Evolutionary conservation across 2,797 vertebrate species (phyloP).

Genomic region (Gephyroberyx darwinii): DNA sequence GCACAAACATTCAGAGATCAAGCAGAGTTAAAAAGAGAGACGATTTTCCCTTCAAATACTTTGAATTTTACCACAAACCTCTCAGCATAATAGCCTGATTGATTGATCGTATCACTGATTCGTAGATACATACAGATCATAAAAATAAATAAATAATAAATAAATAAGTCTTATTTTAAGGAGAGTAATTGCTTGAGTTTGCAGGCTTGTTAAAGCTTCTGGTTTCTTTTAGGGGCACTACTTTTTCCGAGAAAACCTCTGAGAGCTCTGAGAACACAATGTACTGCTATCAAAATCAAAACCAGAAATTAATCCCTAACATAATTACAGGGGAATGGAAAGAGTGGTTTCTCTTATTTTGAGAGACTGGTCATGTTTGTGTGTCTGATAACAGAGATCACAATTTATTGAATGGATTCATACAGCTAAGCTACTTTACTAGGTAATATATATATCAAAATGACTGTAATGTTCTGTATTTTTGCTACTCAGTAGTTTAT

Average conservation of each 20-base stretch:
- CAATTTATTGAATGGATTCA: too few species aligned
- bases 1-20: constrained; percentile 53
- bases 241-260: too few species aligned
- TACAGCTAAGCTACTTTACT: too few species aligned
- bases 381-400: too few species aligned
- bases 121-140: neutral
- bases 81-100: neutral
- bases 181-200: neutral
- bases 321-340: neutral
- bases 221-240: neutral
- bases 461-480: neutral
- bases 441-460: too few species aligned
- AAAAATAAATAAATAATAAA: neutral
- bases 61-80: neutral
- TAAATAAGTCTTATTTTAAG: too few species aligned
- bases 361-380: too few species aligned
- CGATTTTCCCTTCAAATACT: neutral
- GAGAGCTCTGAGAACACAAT: neutral
- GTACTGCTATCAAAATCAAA: constrained; percentile 1
- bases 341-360: neutral
- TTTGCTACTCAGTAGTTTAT: neutral
- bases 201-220: neutral
- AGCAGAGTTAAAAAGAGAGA: constrained; percentile 29
- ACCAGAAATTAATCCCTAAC: neutral
- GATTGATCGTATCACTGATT: neutral